Base-by-base conservation (phyloP, 2,888 invertebrate genomes). In the Hydrotaea diabolus region DNA sequence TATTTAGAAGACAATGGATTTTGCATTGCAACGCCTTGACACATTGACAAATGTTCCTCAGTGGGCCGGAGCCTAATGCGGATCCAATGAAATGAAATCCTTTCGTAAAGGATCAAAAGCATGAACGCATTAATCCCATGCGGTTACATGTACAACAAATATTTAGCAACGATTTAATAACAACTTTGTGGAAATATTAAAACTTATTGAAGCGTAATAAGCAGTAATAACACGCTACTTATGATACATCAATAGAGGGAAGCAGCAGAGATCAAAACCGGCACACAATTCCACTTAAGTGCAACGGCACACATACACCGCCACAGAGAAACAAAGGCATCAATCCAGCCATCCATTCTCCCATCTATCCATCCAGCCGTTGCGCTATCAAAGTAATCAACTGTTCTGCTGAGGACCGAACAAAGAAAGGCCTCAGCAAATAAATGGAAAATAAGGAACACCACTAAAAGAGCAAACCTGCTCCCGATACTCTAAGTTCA, bases 141-240 rank as follows among this genome's bases (percentile, higher is more conserved):
- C 17, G 69, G 43, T 46, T 46, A 17, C 19, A 72, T 17, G 49
- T 72, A 89, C 90, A 90, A 88, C 89, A 88, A 89, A 77, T 77
- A 80, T 80, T 80, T 75, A 73, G 77, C 31, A 80, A 62, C 71
- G 77, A 72, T 90, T 91, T 90, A 90, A 90, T 90, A 89, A 90
- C 90, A 87, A 89, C 89, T 90, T 89, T 88, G 81, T 88, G 88
- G 87, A 87, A 89, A 89, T 89, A 90, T 91, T 91, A 90, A 91
- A 91, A 89, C 91, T 89, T 89, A 91, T 90, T 91, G 90, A 87
- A 88, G 86, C 88, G 87, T 89, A 90, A 91, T 90, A 90, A 90
- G 89, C 91, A 90, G 89, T 91, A 90, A 91, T 90, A 90, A 90
- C 90, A 91, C 89, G 90, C 91, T 90, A 89, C 89, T 91, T 90